Evolutionary conservation across 2,888 invertebrate species (phyloP).

Genomic region (Itoplectis maculator): DNA sequence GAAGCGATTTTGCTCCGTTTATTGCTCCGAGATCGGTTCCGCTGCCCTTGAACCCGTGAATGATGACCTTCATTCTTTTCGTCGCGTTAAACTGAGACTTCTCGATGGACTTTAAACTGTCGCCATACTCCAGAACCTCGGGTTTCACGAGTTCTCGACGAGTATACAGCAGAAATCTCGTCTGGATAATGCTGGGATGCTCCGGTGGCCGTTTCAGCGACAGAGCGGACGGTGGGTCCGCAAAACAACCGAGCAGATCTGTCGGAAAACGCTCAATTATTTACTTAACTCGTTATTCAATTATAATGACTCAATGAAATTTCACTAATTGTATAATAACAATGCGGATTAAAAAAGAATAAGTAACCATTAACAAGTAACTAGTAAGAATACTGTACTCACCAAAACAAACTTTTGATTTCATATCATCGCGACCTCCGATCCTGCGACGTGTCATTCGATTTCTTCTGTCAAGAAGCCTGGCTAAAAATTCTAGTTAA

Average conservation of each 20-base stretch:
- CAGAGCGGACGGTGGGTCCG: constrained; percentile 84
- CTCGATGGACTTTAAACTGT: constrained; percentile 84
- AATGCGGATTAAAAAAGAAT: too few relatives aligned
- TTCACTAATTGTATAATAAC: too few relatives aligned
- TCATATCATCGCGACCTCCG: constrained; percentile 74
- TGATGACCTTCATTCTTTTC: constrained; percentile 85
- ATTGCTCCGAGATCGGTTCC: constrained; percentile 85
- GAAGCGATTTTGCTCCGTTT: constrained; percentile 84
- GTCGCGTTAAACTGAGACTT: constrained; percentile 84
- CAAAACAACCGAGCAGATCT: constrained; percentile 87
- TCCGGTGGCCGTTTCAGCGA: constrained; percentile 86
- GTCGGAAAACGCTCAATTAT: constrained; percentile 20
- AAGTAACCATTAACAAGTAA: not conserved
- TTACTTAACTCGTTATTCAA: not conserved
- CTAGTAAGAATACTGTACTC: constrained; percentile 81
- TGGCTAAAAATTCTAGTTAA: constrained; percentile 69
- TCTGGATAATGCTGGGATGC: constrained; percentile 85
- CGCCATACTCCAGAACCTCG: constrained; percentile 85
- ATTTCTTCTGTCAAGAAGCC: constrained; percentile 74
- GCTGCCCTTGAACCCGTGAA: constrained; percentile 87
- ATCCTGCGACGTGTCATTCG: constrained; percentile 74
- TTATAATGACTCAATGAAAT: too few relatives aligned
- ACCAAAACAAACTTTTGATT: constrained; percentile 81
- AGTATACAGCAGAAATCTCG: constrained; percentile 86
- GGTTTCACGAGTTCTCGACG: constrained; percentile 83